Base-by-base conservation (phyloP, 2,888 invertebrate genomes). In the Athetis lepigone region DNA sequence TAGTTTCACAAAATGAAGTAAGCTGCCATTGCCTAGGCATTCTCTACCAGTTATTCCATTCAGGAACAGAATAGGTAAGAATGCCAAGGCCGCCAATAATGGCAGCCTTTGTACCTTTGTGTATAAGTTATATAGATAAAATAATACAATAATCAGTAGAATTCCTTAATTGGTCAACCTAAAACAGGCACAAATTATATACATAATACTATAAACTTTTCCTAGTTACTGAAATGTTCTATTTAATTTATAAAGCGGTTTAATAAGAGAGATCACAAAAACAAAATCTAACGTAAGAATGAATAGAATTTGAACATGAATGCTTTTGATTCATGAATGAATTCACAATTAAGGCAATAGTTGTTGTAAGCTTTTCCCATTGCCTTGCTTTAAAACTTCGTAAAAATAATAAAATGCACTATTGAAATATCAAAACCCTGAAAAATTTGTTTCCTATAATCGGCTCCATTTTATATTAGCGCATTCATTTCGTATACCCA, bases 381-480 rank as follows among this genome's bases (percentile, higher is more conserved):
- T 19, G n/a, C n/a, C 42, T 16, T 18, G 23, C 5, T 13, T 27
- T 13, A 18, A 56, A 37, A 39, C 3, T 0, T 16, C 7, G 47
- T 16, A 13, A 6, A 27, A 52, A 27, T 2, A 42, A 56, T 47
- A 39, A 46, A 47, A 27, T 7, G 29, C 16, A 16, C 27, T 13
- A 8, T 27, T 36, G 25, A 45, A 62, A 50, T 7, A 11, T 25
- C 21, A 23, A 21, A 39, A 49, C 5, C 23, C 21, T 25, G 8
- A 19, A 37, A 51, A 47, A 59, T 40, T 27, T 7, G n/a, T 63
- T 59, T 42, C 0, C 42, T 23, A 57, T 16, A 55, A 60, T 67
- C 56, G 55, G 45, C 65, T 64, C 70, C 62, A 69, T 68, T 68
- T 72, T 68, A 72, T 57, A 66, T 52, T 50, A 72, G 47, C 40